These are phyloP conservation scores for Plagiodera versicolora DNA, from an alignment of 2,888 invertebrate genomes.

Conservation along the genomic window DNA sequence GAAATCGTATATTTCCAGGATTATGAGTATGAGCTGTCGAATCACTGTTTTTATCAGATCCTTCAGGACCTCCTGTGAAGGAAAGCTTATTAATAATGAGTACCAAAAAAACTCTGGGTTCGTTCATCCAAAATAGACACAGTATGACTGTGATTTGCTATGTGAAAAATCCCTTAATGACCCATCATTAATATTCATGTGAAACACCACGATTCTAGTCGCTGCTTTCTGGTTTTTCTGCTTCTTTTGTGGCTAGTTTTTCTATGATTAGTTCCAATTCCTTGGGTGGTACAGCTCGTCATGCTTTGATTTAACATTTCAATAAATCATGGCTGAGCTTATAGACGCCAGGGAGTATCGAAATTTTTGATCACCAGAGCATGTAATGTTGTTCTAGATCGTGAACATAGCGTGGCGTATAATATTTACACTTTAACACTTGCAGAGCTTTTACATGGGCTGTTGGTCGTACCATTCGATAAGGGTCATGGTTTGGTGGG, in stretches of 20 bases:
- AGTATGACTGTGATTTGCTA: too few relatives aligned
- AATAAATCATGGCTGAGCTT: slow-evolving; percentile 8
- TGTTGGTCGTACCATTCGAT: slow-evolving; percentile 17
- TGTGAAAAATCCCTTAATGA: neutral
- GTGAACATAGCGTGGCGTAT: slow-evolving; percentile 23
- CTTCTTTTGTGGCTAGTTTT: neutral
- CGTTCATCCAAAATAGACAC: too few relatives aligned
- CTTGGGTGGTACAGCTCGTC: slow-evolving; percentile 12
- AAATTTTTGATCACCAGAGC: slow-evolving; percentile 11
- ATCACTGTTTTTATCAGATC: neutral
- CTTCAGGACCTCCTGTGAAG: neutral
- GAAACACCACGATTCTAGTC: neutral
- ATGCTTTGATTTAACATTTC: slow-evolving; percentile 2
- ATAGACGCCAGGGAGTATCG: neutral
- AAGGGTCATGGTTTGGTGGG: slow-evolving; percentile 23
- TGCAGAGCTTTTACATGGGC: slow-evolving; percentile 24
- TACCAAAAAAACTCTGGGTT: too few relatives aligned
- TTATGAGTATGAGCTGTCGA: neutral
- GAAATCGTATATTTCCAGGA: neutral
- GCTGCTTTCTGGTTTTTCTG: neutral
- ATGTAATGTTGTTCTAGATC: slow-evolving; percentile 25
- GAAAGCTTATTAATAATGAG: too few relatives aligned
- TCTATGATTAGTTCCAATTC: neutral
- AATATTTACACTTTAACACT: slow-evolving; percentile 20
- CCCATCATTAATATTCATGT: neutral